Evolutionary conservation across 2,888 invertebrate species (phyloP), one percentile per base, ranked within the genome.

Genomic region (Teinopalpus imperialis): DNA sequence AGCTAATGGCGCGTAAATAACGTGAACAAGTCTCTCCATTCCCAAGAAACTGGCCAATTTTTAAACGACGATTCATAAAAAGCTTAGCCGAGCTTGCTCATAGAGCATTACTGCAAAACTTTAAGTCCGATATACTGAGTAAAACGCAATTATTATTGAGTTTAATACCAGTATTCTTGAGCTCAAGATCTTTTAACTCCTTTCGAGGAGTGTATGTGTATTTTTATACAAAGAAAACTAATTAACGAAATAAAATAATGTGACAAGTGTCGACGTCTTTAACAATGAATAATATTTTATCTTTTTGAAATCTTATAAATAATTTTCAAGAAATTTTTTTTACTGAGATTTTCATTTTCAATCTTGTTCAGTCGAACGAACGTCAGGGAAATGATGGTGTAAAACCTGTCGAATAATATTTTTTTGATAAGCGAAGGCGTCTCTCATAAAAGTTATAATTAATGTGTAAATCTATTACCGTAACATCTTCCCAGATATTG

Each of bases 1-100:
- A 69, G 59, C 75, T 81, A 83, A 81, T 82, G 80, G 78, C 69
- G 74, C 71, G 75, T 69, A 62, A 69, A 70, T 81, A 81, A 83
- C 79, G 63, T 74, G 66, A 57, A 68, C 72, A 79, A 80, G 76
- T 73, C 77, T 27, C 73, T 65, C 70, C 57, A 74, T 77, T 79
- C 74, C 72, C 56, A 54, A 61, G 56, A 55, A 71, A 67, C 72
- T 74, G 74, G 71, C 67, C 70, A 76, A 75, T 74, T 76, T 76
- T 74, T 69, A 69, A 76, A 69, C 68, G 69, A 76, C 52, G 52
- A 53, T 56, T 53, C 54, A 56, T 50, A 45, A 30, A 43, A 45
- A 36, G 18, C 23, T 35, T 30, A 9, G 12, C 29, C 30, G 8
- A 14, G 30, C 16, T 43, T 23, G 21, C 24, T 36, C 8, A 23